phyloP scores from a whole-genome alignment of 2,888 invertebrate species.

The Macrophya annulata region DNA sequence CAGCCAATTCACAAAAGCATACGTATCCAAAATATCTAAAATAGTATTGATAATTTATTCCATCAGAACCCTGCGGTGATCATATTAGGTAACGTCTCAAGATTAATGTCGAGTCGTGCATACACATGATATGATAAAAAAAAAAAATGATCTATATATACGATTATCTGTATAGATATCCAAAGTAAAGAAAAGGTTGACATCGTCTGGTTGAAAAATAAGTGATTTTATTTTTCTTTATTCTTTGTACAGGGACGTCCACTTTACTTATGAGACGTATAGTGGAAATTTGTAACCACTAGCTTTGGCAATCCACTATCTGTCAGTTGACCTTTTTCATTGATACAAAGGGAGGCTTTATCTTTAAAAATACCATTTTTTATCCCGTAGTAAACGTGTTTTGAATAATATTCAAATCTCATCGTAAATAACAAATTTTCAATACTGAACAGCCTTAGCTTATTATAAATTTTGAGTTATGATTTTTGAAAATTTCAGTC shows the following conservation, averaged over 20 bases:
- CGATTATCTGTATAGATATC: background rate
- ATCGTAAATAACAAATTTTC: background rate
- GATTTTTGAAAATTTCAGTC: background rate
- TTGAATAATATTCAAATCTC: constrained; percentile 3
- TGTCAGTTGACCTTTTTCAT: background rate
- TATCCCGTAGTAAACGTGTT: background rate
- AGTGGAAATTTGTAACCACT: background rate
- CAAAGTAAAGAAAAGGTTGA: background rate
- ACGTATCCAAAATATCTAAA: background rate
- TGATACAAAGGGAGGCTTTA: background rate
- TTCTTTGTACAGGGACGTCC: background rate
- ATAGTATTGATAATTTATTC: constrained; percentile 14
- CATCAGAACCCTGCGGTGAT: too few species aligned
- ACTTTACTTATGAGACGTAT: background rate
- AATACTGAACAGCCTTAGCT: background rate
- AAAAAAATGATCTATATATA: background rate
- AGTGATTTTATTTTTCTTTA: background rate
- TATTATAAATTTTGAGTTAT: background rate
- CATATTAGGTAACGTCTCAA: background rate
- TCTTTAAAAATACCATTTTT: background rate
- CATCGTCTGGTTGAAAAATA: background rate
- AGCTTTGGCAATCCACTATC: constrained; percentile 13
- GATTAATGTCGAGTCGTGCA: background rate
- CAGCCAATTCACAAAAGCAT: background rate
- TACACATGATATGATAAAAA: background rate